phyloP scores from a whole-genome alignment of 2,113 vertebrate genomes.

The Thomomys bottae region DNA sequence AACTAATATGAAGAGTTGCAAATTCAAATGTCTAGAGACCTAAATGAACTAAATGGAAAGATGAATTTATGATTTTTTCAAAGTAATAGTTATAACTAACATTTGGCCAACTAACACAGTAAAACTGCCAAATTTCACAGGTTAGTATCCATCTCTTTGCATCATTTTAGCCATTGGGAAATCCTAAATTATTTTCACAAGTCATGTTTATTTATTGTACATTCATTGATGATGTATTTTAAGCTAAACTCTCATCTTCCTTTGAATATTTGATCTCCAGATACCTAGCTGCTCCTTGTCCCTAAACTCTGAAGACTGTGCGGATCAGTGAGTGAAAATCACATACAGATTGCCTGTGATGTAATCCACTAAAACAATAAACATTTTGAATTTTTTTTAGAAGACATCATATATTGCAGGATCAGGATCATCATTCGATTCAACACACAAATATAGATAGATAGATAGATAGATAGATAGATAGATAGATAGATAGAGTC shows the following conservation, averaged over 20 bases:
- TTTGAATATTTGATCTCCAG: not conserved
- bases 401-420: not conserved
- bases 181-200: not conserved
- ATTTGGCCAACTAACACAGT: not conserved
- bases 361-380: not conserved
- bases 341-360: not conserved
- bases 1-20: slow-evolving; percentile 52
- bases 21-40: slow-evolving; percentile 45
- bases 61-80: not conserved
- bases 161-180: not conserved
- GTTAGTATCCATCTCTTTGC: not conserved
- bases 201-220: not conserved
- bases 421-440: not conserved
- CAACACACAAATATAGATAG: not conserved
- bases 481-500: no score
- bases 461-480: no score
- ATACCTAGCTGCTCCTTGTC: no score
- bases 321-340: not conserved
- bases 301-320: not conserved
- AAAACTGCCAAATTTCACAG: not conserved
- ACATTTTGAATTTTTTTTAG: not conserved
- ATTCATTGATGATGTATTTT: not conserved
- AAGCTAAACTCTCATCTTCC: not conserved
- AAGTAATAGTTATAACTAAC: not conserved
- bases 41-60: not conserved